These are phyloP conservation scores for Acanthisitta chloris DNA, from an alignment of 2,113 vertebrate genomes.

Conservation along the genomic window DNA sequence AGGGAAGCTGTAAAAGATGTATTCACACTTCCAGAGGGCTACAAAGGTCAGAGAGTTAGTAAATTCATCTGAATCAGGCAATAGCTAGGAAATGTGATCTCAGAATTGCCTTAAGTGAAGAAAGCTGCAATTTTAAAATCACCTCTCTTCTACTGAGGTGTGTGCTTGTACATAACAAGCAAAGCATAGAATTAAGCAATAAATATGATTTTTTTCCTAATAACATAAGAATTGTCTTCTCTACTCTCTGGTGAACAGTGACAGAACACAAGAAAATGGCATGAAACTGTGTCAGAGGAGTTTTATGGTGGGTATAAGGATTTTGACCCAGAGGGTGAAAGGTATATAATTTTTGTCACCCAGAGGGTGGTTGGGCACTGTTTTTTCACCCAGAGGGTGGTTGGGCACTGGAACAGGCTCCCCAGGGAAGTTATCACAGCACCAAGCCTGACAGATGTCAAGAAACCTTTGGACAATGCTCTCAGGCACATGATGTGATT, in stretches of 20 bases:
- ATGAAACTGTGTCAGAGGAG: not conserved
- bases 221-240: not conserved
- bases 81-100: not conserved
- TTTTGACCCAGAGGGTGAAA: too few relatives aligned
- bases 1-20: not conserved
- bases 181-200: not conserved
- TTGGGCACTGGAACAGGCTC: not conserved
- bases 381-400: too few relatives aligned
- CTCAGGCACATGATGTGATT: not conserved
- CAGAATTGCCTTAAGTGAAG: not conserved
- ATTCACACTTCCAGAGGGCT: not conserved
- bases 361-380: fast-evolving
- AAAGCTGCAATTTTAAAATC: not conserved
- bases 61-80: not conserved
- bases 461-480: not conserved
- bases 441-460: not conserved
- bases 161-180: not conserved
- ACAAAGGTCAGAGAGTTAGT: not conserved
- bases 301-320: not conserved
- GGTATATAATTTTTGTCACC: too few relatives aligned
- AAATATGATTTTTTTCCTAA: not conserved
- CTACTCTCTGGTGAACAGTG: fast-evolving
- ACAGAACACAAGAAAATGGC: not conserved
- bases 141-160: not conserved
- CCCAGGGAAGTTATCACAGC: not conserved